Conservation (phyloP, 2,797 vertebrate species). For the Eurystomus glaucurus region DNA sequence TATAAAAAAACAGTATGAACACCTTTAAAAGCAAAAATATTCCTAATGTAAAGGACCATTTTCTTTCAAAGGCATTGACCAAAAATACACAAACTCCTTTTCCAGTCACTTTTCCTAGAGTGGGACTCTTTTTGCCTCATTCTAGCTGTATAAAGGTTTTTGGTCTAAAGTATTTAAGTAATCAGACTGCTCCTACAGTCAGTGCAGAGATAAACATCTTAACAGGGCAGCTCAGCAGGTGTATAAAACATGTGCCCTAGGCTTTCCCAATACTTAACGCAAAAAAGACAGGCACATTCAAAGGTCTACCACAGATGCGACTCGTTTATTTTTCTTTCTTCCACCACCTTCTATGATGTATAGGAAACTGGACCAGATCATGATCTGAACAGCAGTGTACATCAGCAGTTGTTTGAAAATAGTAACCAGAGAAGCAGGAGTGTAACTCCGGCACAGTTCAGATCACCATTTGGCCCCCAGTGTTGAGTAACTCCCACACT, state of each 20-base stretch:
- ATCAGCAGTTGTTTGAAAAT: conserved; percentile 2
- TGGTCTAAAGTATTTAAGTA: neutral
- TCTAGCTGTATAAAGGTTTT: neutral
- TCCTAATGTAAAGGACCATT: neutral
- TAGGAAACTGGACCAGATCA: neutral
- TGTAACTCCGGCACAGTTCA: conserved; percentile 1
- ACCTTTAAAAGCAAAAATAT: neutral
- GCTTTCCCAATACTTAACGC: conserved; percentile 23
- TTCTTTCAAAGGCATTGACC: neutral
- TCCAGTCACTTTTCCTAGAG: neutral
- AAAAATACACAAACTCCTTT: neutral
- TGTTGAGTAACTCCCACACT: conserved; percentile 75
- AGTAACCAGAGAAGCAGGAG: conserved; percentile 15
- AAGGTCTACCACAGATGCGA: neutral
- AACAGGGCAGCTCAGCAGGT: conserved; percentile 34
- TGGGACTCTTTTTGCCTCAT: neutral
- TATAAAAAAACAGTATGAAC: neutral
- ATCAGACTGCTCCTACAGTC: conserved; percentile 6
- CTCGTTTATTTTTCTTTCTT: neutral
- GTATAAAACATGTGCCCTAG: conserved; percentile 57
- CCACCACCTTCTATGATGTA: neutral
- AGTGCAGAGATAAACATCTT: conserved; percentile 24
- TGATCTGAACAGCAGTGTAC: neutral
- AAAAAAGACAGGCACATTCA: conserved; percentile 20
- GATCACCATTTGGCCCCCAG: conserved; percentile 28